These are phyloP conservation scores for Microcebus ravelobensis DNA, from an alignment of 2,113 vertebrate species.

Conservation along the genomic window DNA sequence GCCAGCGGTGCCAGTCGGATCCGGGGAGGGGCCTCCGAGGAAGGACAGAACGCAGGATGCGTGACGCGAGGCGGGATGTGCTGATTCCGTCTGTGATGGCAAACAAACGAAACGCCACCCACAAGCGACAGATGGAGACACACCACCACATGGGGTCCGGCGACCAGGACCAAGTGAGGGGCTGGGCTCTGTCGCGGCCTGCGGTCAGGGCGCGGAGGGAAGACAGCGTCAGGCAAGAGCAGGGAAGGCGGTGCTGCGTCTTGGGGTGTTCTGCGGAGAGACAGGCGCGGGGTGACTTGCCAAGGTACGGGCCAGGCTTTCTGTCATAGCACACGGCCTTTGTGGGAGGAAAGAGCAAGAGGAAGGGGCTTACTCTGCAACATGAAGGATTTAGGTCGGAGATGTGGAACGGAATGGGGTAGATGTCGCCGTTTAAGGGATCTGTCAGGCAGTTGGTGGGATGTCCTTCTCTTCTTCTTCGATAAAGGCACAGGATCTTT, in stretches of 20 bases:
- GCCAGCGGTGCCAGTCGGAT: neutral
- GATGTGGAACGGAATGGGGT: neutral
- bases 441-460: neutral
- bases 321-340: neutral
- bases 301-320: neutral
- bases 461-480: neutral
- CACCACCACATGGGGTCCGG: fast-evolving
- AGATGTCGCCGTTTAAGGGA: neutral
- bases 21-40: neutral
- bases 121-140: neutral
- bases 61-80: neutral
- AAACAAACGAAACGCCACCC: neutral
- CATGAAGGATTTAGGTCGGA: neutral
- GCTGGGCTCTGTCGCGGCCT: neutral
- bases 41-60: neutral
- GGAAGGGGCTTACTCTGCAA: neutral
- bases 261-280: neutral
- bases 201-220: neutral
- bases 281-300: neutral
- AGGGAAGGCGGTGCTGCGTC: neutral
- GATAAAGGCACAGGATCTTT: neutral
- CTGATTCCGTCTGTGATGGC: too few species aligned
- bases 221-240: neutral
- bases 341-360: neutral
- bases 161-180: neutral